Base-by-base conservation (phyloP, 2,888 invertebrate genomes). In the Drosophila limbata region DNA sequence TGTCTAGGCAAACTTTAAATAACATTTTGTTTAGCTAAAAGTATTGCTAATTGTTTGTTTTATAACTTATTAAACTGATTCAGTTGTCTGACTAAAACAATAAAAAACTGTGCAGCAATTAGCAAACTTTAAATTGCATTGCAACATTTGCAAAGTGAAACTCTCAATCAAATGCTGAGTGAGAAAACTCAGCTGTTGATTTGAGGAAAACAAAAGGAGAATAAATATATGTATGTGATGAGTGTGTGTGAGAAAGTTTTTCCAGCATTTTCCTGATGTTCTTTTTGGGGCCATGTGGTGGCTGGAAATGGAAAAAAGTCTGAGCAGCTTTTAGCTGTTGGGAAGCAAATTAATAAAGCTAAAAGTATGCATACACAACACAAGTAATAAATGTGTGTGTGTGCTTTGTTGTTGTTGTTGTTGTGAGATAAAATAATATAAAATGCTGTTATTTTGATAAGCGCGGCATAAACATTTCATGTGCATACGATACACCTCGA, bases 371-470 rank as follows among this genome's bases (percentile, higher is more conserved):
- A 56, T 17, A 78, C 51, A 55, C 37, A 40, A n/a, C 28, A 33
- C 31, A 25, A 35, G 39, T 15, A 25, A 19, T 40, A n/a, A 6
- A 8, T 42, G 31, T 45, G 19, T 28, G 51, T 28, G 44, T n/a
- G n/a, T 21, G 35, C 15, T 33, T 11, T 59, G 59, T 33, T 40
- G n/a, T n/a, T n/a, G n/a, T 40, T 35, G 52, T 52, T 37, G 28
- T 13, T 67, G 62, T 28, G 33, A 62, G 55, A 77, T 75, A 75
- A 60, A 79, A 74, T 79, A 64, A 76, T 52, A 79, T 62, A 77
- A 79, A 79, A 47, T 53, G 59, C 45, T 70, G 59, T 64, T 76
- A 62, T 77, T 75, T 63, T 76, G 77, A 77, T 76, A 77, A 76
- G 80, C 80, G 67, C 40, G 47, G 57, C 57, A 71, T 70, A 67